These are phyloP conservation scores for Chelonus formosanus DNA, from an alignment of 2,888 invertebrate species.

Conservation along the genomic window DNA sequence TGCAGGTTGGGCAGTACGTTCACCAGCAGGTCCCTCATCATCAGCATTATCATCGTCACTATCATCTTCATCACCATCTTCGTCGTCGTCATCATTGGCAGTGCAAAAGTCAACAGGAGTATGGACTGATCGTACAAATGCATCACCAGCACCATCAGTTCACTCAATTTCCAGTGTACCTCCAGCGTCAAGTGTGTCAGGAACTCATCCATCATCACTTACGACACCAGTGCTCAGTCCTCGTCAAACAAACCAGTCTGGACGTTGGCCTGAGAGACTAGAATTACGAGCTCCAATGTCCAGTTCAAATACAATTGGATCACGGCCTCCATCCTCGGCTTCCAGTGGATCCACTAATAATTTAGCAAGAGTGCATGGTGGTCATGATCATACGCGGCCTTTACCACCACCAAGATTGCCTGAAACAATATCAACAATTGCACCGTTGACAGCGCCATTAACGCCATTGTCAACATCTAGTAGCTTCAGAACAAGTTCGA, in stretches of 20 bases:
- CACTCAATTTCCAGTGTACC: constrained; percentile 37
- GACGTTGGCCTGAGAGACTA: constrained; percentile 45
- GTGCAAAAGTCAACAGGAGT: constrained; percentile 17
- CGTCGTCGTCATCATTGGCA: constrained; percentile 27
- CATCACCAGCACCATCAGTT: constrained; percentile 49
- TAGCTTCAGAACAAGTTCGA: constrained; percentile 47
- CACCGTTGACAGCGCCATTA: constrained; percentile 55
- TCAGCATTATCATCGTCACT: constrained; percentile 44
- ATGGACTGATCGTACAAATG: constrained; percentile 54
- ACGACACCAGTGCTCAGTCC: constrained; percentile 16
- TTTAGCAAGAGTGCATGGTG: constrained; percentile 57
- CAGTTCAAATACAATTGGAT: constrained; percentile 55
- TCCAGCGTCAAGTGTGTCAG: constrained; percentile 21
- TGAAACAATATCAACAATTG: constrained; percentile 33
- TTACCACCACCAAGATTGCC: constrained; percentile 58
- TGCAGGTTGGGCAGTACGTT: constrained; percentile 61
- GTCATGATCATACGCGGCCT: constrained; percentile 60
- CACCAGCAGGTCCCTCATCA: constrained; percentile 35
- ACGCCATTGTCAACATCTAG: constrained; percentile 66
- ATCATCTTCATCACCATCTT: constrained; percentile 38
- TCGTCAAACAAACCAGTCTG: constrained; percentile 14
- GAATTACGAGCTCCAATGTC: constrained; percentile 59
- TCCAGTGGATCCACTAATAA: constrained; percentile 39
- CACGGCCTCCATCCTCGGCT: constrained; percentile 55
- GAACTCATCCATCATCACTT: constrained; percentile 22